Conservation (phyloP, 1,140 invertebrate species). For the Hyles euphorbiae region DNA sequence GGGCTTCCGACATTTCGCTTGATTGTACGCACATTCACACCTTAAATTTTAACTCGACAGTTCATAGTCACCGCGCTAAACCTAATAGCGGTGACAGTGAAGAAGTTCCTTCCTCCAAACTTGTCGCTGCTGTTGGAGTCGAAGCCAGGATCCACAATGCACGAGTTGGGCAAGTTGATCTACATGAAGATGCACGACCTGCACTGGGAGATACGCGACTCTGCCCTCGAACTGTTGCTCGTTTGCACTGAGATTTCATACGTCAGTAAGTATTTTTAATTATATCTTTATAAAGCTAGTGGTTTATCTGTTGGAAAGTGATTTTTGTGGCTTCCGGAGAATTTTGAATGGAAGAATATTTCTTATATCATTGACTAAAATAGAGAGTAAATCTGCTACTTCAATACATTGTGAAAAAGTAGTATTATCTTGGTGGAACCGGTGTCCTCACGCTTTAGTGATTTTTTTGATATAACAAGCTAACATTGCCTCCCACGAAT, state of each 20-base stretch:
- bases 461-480: too few species aligned
- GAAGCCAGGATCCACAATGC: constrained; percentile 78
- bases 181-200: constrained; percentile 82
- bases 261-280: constrained; percentile 76
- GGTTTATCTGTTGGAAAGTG: too few species aligned
- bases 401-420: too few species aligned
- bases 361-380: too few species aligned
- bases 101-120: constrained; percentile 85
- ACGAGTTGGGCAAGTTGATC: constrained; percentile 79
- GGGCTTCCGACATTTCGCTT: too few species aligned
- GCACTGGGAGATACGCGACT: constrained; percentile 86
- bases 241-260: constrained; percentile 81
- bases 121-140: constrained; percentile 82
- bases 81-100: constrained; percentile 80
- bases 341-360: too few species aligned
- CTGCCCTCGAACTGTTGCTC: constrained; percentile 81
- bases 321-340: too few species aligned
- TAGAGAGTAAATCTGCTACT: too few species aligned
- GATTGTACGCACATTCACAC: too few species aligned
- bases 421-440: too few species aligned
- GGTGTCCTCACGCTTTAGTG: too few species aligned
- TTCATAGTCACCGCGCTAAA: constrained; percentile 81
- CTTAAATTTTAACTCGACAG: constrained; percentile 58
- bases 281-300: not conserved
- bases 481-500: too few species aligned